Evolutionary conservation across 2,113 vertebrate species (phyloP).

Genomic region (Stigmatopora argus): DNA sequence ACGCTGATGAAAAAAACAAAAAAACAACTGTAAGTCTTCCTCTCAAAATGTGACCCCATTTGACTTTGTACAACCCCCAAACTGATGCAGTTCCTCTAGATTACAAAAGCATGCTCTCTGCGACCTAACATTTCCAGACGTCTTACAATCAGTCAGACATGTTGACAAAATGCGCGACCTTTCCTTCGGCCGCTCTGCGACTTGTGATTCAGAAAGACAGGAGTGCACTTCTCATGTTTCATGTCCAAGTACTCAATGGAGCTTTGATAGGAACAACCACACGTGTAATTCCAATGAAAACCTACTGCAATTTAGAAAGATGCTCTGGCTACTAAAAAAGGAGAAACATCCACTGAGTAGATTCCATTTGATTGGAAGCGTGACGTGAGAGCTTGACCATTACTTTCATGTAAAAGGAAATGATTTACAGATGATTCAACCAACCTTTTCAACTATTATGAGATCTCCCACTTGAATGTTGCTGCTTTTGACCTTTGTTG

Average conservation of each 20-base stretch:
- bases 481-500: conserved; percentile 93
- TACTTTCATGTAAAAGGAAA: neutral
- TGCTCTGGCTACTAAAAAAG: conserved; percentile 3
- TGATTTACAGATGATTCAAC: conserved; percentile 21
- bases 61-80: conserved; percentile 27
- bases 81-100: conserved; percentile 24
- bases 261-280: conserved; percentile 18
- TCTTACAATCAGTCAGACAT: conserved; percentile 33
- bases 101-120: neutral
- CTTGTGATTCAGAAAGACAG: conserved; percentile 42
- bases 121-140: conserved; percentile 2
- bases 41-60: conserved; percentile 33
- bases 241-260: conserved; percentile 32
- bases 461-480: conserved; percentile 95
- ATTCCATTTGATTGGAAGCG: neutral
- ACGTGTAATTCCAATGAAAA: conserved; percentile 7
- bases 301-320: conserved; percentile 9
- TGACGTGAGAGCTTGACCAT: neutral
- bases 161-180: conserved; percentile 37
- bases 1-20: conserved; percentile 22
- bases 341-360: neutral
- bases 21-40: conserved; percentile 39
- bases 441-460: conserved; percentile 97
- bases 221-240: conserved; percentile 50
- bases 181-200: conserved; percentile 48